These are phyloP conservation scores for Tubiluchus corallicola DNA, from an alignment of 2,888 invertebrate genomes.

Conservation along the genomic window DNA sequence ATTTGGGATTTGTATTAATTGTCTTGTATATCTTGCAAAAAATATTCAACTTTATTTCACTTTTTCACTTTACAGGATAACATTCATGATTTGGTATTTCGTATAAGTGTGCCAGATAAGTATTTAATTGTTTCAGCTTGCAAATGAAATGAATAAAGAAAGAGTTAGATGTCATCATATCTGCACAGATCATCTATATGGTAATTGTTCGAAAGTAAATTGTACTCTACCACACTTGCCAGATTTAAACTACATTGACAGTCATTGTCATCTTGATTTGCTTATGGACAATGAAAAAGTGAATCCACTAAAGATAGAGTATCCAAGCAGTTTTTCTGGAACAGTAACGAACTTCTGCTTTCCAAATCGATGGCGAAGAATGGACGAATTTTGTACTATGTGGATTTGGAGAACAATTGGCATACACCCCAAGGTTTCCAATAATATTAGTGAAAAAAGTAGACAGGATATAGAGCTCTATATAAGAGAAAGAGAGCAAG, in stretches of 20 bases:
- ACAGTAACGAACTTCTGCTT: slow-evolving; percentile 1
- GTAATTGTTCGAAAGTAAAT: too few species aligned
- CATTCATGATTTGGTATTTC: too few species aligned
- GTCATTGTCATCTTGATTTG: slow-evolving; percentile 1
- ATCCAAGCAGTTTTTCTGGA: background rate
- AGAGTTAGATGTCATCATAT: background rate
- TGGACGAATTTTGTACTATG: background rate
- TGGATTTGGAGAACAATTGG: background rate
- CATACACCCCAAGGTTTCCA: background rate
- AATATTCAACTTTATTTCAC: too few species aligned
- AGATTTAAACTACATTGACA: background rate
- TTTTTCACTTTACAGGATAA: too few species aligned
- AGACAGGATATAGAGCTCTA: background rate
- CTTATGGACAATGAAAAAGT: background rate
- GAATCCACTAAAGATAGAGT: background rate
- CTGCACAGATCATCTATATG: background rate
- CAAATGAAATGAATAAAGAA: too few species aligned
- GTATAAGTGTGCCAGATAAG: too few species aligned
- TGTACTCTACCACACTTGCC: too few species aligned
- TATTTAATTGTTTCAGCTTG: too few species aligned
- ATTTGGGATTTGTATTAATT: too few species aligned
- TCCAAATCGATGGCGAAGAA: background rate
- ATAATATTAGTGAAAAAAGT: background rate
- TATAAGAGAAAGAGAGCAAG: background rate
- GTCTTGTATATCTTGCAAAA: too few species aligned